These are phyloP conservation scores for Diogma glabrata DNA, from an alignment of 2,888 invertebrate genomes.

Conservation along the genomic window DNA sequence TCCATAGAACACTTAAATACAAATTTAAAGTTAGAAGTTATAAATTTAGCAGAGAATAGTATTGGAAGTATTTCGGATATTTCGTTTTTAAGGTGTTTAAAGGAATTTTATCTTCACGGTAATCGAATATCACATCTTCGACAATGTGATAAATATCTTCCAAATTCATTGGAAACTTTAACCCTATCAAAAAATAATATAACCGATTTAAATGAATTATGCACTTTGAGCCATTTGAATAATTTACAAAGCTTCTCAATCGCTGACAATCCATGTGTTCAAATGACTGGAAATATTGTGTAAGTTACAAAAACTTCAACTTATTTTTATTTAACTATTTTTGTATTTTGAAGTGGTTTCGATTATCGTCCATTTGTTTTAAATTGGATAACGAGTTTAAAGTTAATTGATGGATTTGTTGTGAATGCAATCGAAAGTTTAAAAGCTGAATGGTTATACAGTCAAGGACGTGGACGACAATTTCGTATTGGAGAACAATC, in stretches of 20 bases:
- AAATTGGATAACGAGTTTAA: constrained; percentile 85
- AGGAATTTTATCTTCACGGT: constrained; percentile 75
- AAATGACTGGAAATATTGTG: constrained; percentile 64
- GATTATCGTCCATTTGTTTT: constrained; percentile 87
- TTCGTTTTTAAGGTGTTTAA: constrained; percentile 66
- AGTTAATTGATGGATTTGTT: constrained; percentile 76
- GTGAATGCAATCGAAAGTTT: constrained; percentile 87
- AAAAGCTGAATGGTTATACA: constrained; percentile 91
- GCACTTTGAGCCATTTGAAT: constrained; percentile 62
- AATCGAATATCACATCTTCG: constrained; percentile 73
- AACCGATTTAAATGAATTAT: constrained; percentile 74
- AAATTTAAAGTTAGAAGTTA: constrained; percentile 65
- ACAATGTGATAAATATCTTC: constrained; percentile 73
- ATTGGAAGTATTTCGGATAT: constrained; percentile 77
- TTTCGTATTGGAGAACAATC: constrained; percentile 77
- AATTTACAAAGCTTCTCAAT: constrained; percentile 72
- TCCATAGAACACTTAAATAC: constrained; percentile 80
- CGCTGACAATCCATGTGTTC: constrained; percentile 78
- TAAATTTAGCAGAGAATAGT: constrained; percentile 83
- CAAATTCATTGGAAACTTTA: constrained; percentile 58
- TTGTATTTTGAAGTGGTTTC: constrained; percentile 54
- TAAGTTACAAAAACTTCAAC: constrained; percentile 34
- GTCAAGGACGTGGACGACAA: constrained; percentile 84
- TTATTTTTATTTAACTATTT: constrained; percentile 1
- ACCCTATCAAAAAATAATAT: constrained; percentile 75